These are phyloP conservation scores for Chloroceryle inda DNA, from an alignment of 2,797 vertebrate species.

Conservation along the genomic window DNA sequence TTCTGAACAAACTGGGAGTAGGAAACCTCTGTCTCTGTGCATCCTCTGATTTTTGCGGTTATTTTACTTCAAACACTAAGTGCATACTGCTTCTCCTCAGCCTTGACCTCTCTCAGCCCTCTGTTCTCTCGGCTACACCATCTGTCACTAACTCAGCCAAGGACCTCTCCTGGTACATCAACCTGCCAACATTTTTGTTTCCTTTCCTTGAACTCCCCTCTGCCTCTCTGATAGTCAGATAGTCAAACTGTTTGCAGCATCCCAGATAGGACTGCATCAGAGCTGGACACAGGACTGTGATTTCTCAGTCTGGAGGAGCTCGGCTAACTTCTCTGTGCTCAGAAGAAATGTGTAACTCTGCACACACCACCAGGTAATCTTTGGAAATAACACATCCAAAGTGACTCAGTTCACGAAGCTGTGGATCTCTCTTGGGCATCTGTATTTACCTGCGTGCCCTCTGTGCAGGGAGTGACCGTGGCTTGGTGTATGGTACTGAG, in stretches of 20 bases:
- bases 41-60: background rate
- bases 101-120: slow-evolving; percentile 31
- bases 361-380: background rate
- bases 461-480: background rate
- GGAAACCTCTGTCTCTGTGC: background rate
- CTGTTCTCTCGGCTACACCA: slow-evolving; percentile 38
- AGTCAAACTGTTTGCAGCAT: background rate
- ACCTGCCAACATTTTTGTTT: slow-evolving; percentile 54
- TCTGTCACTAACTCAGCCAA: slow-evolving; percentile 50
- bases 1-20: background rate
- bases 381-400: background rate
- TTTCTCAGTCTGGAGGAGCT: background rate
- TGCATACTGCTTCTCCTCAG: background rate
- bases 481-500: background rate
- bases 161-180: slow-evolving; percentile 15
- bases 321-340: background rate
- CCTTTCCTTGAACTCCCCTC: slow-evolving; percentile 45
- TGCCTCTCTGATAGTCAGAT: background rate
- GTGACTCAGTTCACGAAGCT: background rate
- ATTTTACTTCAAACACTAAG: background rate
- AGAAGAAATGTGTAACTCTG: background rate
- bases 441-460: background rate
- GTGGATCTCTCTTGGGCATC: background rate
- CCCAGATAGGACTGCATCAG: background rate
- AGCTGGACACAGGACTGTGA: background rate